Evolutionary conservation across 2,888 invertebrate genomes (phyloP).

Genomic region (Ethmia dodecea): DNA sequence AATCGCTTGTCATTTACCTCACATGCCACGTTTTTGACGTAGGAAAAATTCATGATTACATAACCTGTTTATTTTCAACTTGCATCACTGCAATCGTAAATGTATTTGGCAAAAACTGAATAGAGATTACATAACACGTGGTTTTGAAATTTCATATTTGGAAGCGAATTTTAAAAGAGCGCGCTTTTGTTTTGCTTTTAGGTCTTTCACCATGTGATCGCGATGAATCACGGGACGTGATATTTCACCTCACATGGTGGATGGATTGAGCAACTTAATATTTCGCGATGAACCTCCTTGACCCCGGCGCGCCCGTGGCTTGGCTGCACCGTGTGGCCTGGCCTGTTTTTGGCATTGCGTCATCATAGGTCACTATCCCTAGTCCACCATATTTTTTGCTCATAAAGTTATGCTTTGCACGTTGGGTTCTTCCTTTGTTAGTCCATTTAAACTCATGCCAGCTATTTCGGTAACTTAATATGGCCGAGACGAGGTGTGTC

Average conservation of each 20-base stretch:
- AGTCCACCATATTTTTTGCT: constrained; percentile 67
- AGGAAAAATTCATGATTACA: constrained; percentile 6
- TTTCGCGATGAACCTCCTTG: constrained; percentile 68
- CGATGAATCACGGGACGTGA: constrained; percentile 30
- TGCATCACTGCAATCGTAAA: constrained; percentile 23
- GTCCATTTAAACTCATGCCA: constrained; percentile 54
- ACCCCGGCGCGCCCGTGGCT: constrained; percentile 47
- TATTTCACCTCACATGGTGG: constrained; percentile 35
- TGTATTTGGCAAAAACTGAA: constrained; percentile 12
- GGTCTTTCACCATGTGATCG: constrained; percentile 20
- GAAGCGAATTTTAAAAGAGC: constrained; percentile 12
- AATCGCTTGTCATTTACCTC: constrained; percentile 28
- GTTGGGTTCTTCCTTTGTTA: constrained; percentile 68
- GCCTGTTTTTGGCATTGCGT: constrained; percentile 64
- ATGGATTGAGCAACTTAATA: constrained; percentile 45
- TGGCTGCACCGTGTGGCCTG: constrained; percentile 1
- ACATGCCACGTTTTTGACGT: constrained; percentile 1
- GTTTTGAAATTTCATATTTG: constrained; percentile 24
- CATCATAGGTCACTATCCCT: constrained; percentile 74
- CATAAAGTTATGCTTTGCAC: constrained; percentile 62
- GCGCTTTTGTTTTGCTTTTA: constrained; percentile 12
- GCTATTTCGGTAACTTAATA: constrained; percentile 59
- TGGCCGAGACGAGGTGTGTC: constrained; percentile 43
- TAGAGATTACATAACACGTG: constrained; percentile 21
- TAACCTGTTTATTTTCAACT: constrained; percentile 6